Base-by-base conservation (phyloP, 1,140 invertebrate genomes). In the Homalodisca vitripennis region DNA sequence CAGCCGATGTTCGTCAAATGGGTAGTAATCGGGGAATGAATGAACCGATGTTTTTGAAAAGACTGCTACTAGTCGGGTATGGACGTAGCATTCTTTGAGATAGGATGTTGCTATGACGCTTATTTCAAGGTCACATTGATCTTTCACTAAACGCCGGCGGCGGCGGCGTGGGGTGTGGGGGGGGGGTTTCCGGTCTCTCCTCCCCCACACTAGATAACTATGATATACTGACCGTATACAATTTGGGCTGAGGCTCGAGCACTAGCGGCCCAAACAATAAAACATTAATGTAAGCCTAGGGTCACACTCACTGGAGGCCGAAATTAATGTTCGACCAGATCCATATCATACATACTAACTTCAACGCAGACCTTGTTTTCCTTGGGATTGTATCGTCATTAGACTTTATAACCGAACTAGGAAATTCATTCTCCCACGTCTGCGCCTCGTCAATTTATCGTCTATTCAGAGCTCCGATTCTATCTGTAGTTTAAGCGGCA, bases 91-190 rank as follows among this genome's bases (percentile, higher is more conserved):
- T 66, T 66, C 63, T 47, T 66, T 46, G 17, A 63, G 27, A 63
- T 63, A 63, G 60, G 60, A 63, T 63, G 60, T 63, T 66, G 63
- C 41, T 66, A 46, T 66, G 63, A 66, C 63, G 63, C 27, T 64
- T 47, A 46, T 47, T 66, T 66, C 27, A 66, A 66, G 63, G 63
- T 46, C 63, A 31, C 24, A 47, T 30, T 47, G 63, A 66, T 66
- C 41, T 20, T 29, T 60, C 26, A 32, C 63, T 27, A 66, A 46
- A 66, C 63, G 41, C 63, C 41, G 41, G 17, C 32, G 32, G 63
- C 20, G 26, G 10, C 32, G 27, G 55, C 27, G 55, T 29, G 24
- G 55, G 55, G 27, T 22, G 17, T 24, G 63, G 41, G 63, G 32
- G 20, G 62, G 62, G 63, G 31, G 63, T 46, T 46, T 46, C 32